phyloP scores from a whole-genome alignment of 2,888 invertebrate species.

The Stenodema calcarata region DNA sequence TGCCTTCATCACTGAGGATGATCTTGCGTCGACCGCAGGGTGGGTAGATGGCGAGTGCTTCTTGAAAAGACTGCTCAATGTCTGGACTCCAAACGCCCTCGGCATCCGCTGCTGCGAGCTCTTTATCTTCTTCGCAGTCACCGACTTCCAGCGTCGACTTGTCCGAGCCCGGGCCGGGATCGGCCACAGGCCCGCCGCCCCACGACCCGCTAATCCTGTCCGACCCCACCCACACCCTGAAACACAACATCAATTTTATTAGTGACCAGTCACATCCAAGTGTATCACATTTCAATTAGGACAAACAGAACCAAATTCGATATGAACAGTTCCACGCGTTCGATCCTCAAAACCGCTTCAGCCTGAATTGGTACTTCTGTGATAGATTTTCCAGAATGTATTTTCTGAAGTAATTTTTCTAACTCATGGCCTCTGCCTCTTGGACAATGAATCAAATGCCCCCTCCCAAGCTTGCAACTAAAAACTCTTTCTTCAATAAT shows the following conservation, averaged over 20 bases:
- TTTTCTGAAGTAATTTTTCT: too few species aligned
- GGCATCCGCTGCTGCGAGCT: slow-evolving; percentile 94
- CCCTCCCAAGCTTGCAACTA: too few species aligned
- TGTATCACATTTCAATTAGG: too few species aligned
- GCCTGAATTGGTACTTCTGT: too few species aligned
- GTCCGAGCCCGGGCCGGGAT: slow-evolving; percentile 88
- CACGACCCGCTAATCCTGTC: slow-evolving; percentile 97
- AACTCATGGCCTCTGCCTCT: too few species aligned
- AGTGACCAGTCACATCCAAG: too few species aligned
- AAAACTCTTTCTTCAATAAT: too few species aligned
- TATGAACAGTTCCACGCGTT: too few species aligned
- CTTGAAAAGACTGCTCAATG: slow-evolving; percentile 99
- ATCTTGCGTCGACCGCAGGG: slow-evolving; percentile 99
- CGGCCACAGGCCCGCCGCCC: slow-evolving; percentile 67
- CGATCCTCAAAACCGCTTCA: too few species aligned
- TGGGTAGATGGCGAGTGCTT: slow-evolving; percentile 99
- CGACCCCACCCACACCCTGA: slow-evolving; percentile 71
- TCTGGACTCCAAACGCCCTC: slow-evolving; percentile 99
- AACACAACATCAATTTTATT: slow-evolving; percentile 12
- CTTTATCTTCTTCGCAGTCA: slow-evolving; percentile 89
- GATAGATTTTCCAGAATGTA: too few species aligned
- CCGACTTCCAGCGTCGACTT: slow-evolving; percentile 87
- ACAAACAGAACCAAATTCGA: too few species aligned
- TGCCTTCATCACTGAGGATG: slow-evolving; percentile 99
- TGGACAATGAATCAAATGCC: too few species aligned